These are phyloP conservation scores for Orthosia cruda DNA, from an alignment of 2,888 invertebrate species.

Conservation along the genomic window DNA sequence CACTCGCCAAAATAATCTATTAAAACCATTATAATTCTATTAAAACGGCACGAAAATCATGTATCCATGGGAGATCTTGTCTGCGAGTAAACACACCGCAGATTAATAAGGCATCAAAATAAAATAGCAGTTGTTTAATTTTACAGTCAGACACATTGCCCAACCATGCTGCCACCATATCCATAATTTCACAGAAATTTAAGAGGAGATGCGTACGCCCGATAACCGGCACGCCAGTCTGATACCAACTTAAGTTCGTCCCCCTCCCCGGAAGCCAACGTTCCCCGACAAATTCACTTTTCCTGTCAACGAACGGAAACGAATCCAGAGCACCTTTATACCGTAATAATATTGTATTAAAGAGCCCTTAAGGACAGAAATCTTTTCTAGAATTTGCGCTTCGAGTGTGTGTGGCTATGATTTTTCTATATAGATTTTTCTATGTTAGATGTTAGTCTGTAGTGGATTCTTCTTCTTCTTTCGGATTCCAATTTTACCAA, in stretches of 20 bases:
- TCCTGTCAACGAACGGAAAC: constrained; percentile 80
- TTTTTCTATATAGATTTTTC: constrained; percentile 32
- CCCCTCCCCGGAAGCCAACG: constrained; percentile 68
- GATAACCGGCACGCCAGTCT: constrained; percentile 25
- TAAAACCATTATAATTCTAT: no score
- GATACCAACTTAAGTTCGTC: constrained; percentile 27
- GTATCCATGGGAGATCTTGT: no score
- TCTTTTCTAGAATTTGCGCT: constrained; percentile 67
- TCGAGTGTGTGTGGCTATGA: constrained; percentile 43
- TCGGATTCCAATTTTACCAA: no score
- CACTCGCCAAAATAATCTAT: no score
- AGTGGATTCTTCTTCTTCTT: no score
- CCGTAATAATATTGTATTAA: constrained; percentile 79
- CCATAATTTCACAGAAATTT: constrained; percentile 24
- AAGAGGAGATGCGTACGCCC: constrained; percentile 1
- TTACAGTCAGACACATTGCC: neutral
- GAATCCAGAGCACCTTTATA: constrained; percentile 77
- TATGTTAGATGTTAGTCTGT: neutral
- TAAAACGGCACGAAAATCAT: no score
- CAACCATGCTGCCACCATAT: neutral
- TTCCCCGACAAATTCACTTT: constrained; percentile 82
- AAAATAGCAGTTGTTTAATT: neutral
- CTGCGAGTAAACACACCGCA: no score
- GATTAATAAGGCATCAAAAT: neutral
- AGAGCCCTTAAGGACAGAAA: constrained; percentile 69